Conservation (phyloP, 1,140 invertebrate species). For the Aphelinus certus region DNA sequence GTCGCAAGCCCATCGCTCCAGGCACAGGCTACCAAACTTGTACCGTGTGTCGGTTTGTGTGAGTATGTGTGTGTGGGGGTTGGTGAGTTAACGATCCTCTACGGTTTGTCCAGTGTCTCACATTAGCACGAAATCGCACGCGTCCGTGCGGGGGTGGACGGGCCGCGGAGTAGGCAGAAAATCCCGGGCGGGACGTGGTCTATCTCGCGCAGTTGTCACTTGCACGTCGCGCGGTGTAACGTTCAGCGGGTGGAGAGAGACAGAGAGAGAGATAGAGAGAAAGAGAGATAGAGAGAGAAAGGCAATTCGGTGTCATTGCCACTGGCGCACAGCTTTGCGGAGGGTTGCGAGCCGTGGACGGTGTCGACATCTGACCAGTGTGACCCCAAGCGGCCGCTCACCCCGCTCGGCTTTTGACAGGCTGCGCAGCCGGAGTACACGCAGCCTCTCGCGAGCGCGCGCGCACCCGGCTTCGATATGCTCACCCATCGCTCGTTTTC, state of each 20-base stretch:
- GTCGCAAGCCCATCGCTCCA: too few species aligned
- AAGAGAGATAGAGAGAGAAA: neutral
- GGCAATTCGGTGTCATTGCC: slow-evolving; percentile 44
- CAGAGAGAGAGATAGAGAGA: neutral
- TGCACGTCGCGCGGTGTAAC: neutral
- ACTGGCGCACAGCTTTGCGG: slow-evolving; percentile 38
- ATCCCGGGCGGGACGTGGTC: too few species aligned
- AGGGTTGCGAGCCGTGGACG: neutral
- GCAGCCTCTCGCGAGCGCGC: slow-evolving; percentile 31
- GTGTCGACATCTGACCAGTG: slow-evolving; percentile 49
- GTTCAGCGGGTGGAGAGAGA: neutral
- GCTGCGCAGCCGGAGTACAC: neutral
- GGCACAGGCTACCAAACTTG: too few species aligned
- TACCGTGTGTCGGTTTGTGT: too few species aligned
- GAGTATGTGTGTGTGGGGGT: too few species aligned
- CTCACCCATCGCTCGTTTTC: slow-evolving; percentile 15
- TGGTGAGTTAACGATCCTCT: too few species aligned
- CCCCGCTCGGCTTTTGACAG: slow-evolving; percentile 27
- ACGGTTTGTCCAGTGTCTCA: too few species aligned
- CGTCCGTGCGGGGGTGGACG: too few species aligned
- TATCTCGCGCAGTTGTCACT: slow-evolving; percentile 12
- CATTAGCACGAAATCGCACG: too few species aligned
- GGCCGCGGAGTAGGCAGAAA: too few species aligned
- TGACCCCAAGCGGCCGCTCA: slow-evolving; percentile 45
- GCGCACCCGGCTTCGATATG: slow-evolving; percentile 21